These are phyloP conservation scores for Halesus radiatus DNA, from an alignment of 1,140 invertebrate species.

Conservation along the genomic window DNA sequence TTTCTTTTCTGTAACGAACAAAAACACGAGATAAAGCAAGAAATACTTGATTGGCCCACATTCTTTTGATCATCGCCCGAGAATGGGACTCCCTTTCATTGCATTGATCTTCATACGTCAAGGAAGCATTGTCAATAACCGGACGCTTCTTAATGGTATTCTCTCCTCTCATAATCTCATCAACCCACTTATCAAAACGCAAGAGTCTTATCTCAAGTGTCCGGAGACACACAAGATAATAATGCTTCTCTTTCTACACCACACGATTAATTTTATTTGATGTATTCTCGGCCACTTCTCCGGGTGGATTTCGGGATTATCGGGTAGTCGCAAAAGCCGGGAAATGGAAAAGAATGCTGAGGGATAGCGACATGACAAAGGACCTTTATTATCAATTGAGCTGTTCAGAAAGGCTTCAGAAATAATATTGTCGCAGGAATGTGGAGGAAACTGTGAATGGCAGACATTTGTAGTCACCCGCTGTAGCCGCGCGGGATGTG, in stretches of 20 bases:
- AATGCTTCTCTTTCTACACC: background rate
- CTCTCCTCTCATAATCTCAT: background rate
- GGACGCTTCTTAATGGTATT: background rate
- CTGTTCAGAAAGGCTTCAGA: slow-evolving; percentile 20
- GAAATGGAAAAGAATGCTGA: slow-evolving; percentile 32
- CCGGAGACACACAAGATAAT: background rate
- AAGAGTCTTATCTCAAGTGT: background rate
- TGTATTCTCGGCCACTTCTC: background rate
- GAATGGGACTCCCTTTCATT: background rate
- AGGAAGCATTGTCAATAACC: slow-evolving; percentile 24
- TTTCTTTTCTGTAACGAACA: background rate
- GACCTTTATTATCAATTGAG: slow-evolving; percentile 38
- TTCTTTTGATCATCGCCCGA: background rate
- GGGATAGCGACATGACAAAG: slow-evolving; percentile 22
- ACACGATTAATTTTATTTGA: slow-evolving; percentile 6
- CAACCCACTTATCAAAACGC: background rate
- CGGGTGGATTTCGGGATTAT: background rate
- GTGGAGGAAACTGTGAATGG: slow-evolving; percentile 16
- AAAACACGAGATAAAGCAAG: slow-evolving; percentile 13
- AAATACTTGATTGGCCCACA: slow-evolving; percentile 8
- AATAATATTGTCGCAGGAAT: slow-evolving; percentile 7
- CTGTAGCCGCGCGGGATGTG: slow-evolving; percentile 9
- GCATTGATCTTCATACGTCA: slow-evolving; percentile 14
- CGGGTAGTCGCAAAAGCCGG: slow-evolving; percentile 17
- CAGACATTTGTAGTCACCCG: slow-evolving; percentile 26